Evolutionary conservation across 2,797 vertebrate species (phyloP).

Genomic region (Oreochromis mossambicus): DNA sequence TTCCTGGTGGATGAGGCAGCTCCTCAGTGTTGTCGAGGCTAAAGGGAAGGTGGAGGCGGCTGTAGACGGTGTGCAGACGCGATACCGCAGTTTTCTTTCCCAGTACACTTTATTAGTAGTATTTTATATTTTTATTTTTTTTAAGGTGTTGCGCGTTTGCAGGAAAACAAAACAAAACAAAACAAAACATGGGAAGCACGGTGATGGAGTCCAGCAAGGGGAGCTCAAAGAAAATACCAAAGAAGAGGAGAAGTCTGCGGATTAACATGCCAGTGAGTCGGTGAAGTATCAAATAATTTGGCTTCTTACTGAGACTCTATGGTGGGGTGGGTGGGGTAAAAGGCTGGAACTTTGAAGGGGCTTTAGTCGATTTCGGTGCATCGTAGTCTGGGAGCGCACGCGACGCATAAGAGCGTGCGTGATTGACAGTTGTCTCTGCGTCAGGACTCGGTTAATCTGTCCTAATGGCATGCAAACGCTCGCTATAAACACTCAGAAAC

Average conservation of each 20-base stretch:
- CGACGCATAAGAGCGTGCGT: neutral
- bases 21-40: constrained; percentile 27
- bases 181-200: constrained; percentile 74
- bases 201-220: constrained; percentile 74
- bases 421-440: constrained; percentile 28
- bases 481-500: neutral
- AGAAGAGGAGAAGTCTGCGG: constrained; percentile 73
- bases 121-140: neutral
- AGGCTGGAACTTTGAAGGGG: neutral
- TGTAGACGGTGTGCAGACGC: neutral
- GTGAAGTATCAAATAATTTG: constrained; percentile 38
- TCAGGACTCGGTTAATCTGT: neutral
- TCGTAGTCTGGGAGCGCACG: neutral
- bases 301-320: neutral
- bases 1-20: constrained; percentile 63
- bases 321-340: neutral
- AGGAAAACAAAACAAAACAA: neutral
- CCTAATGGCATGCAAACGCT: neutral
- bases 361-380: neutral
- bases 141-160: neutral
- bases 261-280: constrained; percentile 80
- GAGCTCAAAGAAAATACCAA: constrained; percentile 71
- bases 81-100: neutral
- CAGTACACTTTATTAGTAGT: neutral
- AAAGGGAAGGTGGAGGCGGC: neutral